Evolutionary conservation across 1,140 invertebrate species (phyloP).

Genomic region (Hycleus phaleratus): DNA sequence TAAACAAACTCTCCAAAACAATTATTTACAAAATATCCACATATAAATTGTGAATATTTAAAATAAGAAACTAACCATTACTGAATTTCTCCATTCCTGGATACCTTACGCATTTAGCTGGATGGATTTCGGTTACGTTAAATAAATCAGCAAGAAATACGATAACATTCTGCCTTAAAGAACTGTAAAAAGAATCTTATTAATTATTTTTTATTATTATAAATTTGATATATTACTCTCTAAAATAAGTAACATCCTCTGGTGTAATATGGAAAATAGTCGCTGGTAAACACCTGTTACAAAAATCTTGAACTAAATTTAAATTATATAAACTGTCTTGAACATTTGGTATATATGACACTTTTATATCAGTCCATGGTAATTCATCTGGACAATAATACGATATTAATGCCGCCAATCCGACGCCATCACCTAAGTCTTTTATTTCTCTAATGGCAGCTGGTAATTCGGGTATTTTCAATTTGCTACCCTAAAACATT

Average conservation of each 20-base stretch:
- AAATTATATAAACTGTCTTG: constrained; percentile 93
- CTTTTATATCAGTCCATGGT: constrained; percentile 51
- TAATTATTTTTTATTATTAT: not conserved
- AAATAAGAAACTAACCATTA: constrained; percentile 41
- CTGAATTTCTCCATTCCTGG: constrained; percentile 53
- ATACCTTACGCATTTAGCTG: constrained; percentile 77
- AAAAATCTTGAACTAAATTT: constrained; percentile 82
- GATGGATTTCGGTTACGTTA: constrained; percentile 89
- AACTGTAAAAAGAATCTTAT: constrained; percentile 48
- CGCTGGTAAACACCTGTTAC: constrained; percentile 72
- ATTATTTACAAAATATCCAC: not conserved
- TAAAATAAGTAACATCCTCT: constrained; percentile 93
- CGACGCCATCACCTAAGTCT: constrained; percentile 88
- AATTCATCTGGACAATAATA: constrained; percentile 91
- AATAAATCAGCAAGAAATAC: constrained; percentile 94
- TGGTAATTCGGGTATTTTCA: constrained; percentile 43
- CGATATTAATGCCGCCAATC: constrained; percentile 78
- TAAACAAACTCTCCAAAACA: not conserved
- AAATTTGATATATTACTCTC: constrained; percentile 57
- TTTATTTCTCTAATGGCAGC: constrained; percentile 48
- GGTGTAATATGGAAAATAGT: constrained; percentile 91
- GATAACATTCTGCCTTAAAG: constrained; percentile 87
- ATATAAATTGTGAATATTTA: not conserved
- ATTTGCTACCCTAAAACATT: constrained; percentile 37
- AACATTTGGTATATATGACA: constrained; percentile 48